Evolutionary conservation across 2,888 invertebrate species (phyloP).

Genomic region (Rhodophaea formosa): DNA sequence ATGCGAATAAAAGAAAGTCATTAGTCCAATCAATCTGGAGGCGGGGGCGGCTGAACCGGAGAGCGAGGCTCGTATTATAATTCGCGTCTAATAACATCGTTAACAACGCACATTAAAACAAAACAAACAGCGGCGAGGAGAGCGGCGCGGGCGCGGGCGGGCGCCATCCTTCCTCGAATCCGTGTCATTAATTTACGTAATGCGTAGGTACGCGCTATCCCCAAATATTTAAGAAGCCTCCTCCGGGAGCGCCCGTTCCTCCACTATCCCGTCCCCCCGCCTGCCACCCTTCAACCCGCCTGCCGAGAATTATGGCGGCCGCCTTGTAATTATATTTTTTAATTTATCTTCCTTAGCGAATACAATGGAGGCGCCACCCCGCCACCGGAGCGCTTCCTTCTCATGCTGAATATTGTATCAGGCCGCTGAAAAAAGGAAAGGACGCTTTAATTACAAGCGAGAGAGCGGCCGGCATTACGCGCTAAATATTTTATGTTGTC

Average conservation of each 20-base stretch:
- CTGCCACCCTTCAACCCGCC: slow-evolving; percentile 64
- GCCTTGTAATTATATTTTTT: slow-evolving; percentile 86
- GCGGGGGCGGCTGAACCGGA: slow-evolving; percentile 36
- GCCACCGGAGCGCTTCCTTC: slow-evolving; percentile 79
- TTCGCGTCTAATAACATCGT: slow-evolving; percentile 78
- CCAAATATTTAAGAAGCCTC: slow-evolving; percentile 82
- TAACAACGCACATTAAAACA: slow-evolving; percentile 80
- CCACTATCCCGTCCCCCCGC: slow-evolving; percentile 67
- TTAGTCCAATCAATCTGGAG: slow-evolving; percentile 69
- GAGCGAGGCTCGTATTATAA: slow-evolving; percentile 60
- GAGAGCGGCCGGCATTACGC: slow-evolving; percentile 76
- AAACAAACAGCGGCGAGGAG: slow-evolving; percentile 72
- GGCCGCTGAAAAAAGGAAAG: slow-evolving; percentile 81
- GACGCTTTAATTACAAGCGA: slow-evolving; percentile 81
- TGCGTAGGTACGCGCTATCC: slow-evolving; percentile 82
- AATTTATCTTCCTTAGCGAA: slow-evolving; percentile 86
- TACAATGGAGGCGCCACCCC: slow-evolving; percentile 82
- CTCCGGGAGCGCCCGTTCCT: slow-evolving; percentile 78
- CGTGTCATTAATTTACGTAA: slow-evolving; percentile 82
- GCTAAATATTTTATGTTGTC: slow-evolving; percentile 80
- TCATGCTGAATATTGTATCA: slow-evolving; percentile 82
- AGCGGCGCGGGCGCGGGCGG: slow-evolving; percentile 59
- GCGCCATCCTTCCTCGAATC: slow-evolving; percentile 81
- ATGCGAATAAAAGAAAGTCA: slow-evolving; percentile 71
- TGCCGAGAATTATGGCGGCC: slow-evolving; percentile 83